Evolutionary conservation across 2,888 invertebrate genomes (phyloP), one percentile per base, ranked within the genome.

Genomic region (Sicus ferrugineus): DNA sequence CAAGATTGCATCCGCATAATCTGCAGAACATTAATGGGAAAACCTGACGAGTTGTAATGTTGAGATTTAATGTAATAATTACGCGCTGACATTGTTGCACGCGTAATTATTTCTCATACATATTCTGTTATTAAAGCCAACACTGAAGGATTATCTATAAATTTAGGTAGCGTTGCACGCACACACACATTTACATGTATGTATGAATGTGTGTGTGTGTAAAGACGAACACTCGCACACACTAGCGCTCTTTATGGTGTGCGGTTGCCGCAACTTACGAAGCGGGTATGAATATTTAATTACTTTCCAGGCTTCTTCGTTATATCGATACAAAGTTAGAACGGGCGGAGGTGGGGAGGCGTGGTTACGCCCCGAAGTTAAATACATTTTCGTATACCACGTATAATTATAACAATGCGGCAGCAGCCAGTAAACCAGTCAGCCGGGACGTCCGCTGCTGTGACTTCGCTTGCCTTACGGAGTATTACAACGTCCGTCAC

Each of bases 401-500:
- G n/a, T 54, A 65, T 65, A 65, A 65, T 65, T 54, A 54, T 26
- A 54, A 38, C 38, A 16, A 52, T 21, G 38, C 19, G 54, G 31
- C 34, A 26, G 14, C 5, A 28, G n/a, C 7, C 26, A 56, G 26
- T 54, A 19, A 54, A n/a, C 21, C 34, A 34, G 42, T 42, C 42
- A 42, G 42, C n/a, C n/a, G 42, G n/a, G 42, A 42, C n/a, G 14
- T 42, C n/a, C 42, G 42, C 42, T 42, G 42, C n/a, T 9, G n/a
- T 16, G 42, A 42, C 42, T 42, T 42, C 16, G 42, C 42, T 14
- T 42, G 46, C 28, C 54, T 52, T 54, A n/a, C 34, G 21, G 38
- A 54, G 65, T 48, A 54, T 65, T 65, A 65, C 31, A 38, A 65
- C 65, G 65, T 65, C 65, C 65, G 54, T 65, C 65, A 65, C 34